Evolutionary conservation across 1,140 invertebrate genomes (phyloP), one percentile per base, ranked within the genome.

Genomic region (Aphaenogaster rudis): DNA sequence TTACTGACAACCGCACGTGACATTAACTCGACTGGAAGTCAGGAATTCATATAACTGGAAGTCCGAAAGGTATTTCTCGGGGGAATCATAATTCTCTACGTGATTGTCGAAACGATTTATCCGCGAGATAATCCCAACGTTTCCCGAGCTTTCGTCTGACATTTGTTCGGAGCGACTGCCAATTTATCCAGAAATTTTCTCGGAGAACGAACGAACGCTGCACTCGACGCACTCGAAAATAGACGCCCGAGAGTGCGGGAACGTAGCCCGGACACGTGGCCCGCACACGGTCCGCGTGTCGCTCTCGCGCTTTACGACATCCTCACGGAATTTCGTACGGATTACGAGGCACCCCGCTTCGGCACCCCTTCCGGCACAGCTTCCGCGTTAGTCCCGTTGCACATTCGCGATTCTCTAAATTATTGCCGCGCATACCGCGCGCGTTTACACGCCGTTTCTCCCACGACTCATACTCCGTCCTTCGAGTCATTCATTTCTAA

Each of bases 191-290:
- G 69, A 84, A 50, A 9, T 21, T 74, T 39, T 63, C 28, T 82
- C 67, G 28, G 52, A 21, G 28, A 28, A 28, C 54, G 69, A 33
- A 63, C 33, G 59, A 74, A 50, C n/a, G 21, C 79, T 80, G 67
- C 80, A 71, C 69, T 28, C 52, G 76, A 78, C 59, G 72, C 48
- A 50, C 64, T 86, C 82, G 59, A 88, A 91, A 91, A 91, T 91
- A 91, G 77, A 91, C 52, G 63, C 13, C 52, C 67, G 59, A 74
- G 52, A 79, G 80, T 74, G 66, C n/a, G 71, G 63, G 81, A 91
- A 88, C 76, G 86, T 76, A 78, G 61, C 64, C 79, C 59, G 81
- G 59, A 74, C 81, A 86, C 87, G 61, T 88, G 90, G 82, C 57
- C 28, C 28, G 64, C 42, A 63, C 80, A 77, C n/a, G 64, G 13